These are phyloP conservation scores for Oxycera nigricornis DNA, from an alignment of 2,888 invertebrate genomes.

Conservation along the genomic window DNA sequence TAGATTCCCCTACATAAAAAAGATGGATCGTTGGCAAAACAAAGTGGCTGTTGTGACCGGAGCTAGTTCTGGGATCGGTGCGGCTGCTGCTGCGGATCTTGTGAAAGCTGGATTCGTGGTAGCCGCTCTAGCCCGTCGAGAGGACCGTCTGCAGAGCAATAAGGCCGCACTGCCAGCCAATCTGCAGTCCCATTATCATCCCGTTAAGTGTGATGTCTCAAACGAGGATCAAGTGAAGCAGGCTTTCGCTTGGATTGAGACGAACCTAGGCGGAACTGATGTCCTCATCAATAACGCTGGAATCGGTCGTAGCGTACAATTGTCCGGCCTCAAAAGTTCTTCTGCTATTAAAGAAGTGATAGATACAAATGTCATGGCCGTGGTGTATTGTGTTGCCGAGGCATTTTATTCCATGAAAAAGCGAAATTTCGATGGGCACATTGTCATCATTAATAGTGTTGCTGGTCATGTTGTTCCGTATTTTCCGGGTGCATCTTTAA, in stretches of 20 bases:
- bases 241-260: constrained; percentile 64
- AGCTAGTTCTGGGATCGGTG: constrained; percentile 70
- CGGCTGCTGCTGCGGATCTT: constrained; percentile 62
- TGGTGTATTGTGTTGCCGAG: constrained; percentile 61
- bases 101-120: constrained; percentile 65
- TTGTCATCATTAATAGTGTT: constrained; percentile 62
- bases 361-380: constrained; percentile 62
- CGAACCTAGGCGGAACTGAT: constrained; percentile 64
- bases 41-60: constrained; percentile 61
- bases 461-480: constrained; percentile 53
- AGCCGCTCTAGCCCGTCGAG: constrained; percentile 65
- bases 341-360: constrained; percentile 56
- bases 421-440: constrained; percentile 56
- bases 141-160: neutral
- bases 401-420: constrained; percentile 13
- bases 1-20: too few species aligned
- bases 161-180: neutral
- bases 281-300: constrained; percentile 69
- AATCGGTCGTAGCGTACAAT: constrained; percentile 49
- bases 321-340: constrained; percentile 47
- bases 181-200: neutral
- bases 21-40: constrained; percentile 35
- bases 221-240: constrained; percentile 60
- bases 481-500: constrained; percentile 40
- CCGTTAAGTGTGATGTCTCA: constrained; percentile 12